Evolutionary conservation across 2,797 vertebrate genomes (phyloP).

Genomic region (Sebastes trivittatus): DNA sequence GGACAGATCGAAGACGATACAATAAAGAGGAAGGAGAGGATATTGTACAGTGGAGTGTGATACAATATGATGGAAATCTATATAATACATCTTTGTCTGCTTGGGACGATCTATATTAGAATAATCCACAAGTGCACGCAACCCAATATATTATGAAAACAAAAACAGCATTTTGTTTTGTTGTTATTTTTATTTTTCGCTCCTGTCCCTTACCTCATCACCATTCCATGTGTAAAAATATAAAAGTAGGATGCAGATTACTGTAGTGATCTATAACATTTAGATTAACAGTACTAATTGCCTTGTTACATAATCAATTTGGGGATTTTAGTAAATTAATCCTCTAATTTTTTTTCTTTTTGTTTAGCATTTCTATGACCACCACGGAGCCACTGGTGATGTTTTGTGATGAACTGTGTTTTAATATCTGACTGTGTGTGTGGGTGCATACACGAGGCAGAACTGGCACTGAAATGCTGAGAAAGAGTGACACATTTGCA

Average conservation of each 20-base stretch:
- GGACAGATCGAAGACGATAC: neutral
- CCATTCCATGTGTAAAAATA: neutral
- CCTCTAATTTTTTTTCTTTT: no score
- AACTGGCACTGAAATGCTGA: neutral
- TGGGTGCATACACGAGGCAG: neutral
- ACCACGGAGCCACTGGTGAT: neutral
- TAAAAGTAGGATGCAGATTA: neutral
- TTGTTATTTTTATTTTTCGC: neutral
- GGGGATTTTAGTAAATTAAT: neutral
- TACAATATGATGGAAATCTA: neutral
- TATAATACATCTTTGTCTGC: neutral
- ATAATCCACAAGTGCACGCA: neutral
- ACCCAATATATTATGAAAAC: neutral
- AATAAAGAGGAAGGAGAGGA: neutral
- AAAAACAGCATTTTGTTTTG: neutral
- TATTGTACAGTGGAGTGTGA: neutral
- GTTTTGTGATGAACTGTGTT: neutral
- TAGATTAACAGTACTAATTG: neutral
- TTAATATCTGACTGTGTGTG: neutral
- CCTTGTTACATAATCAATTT: neutral
- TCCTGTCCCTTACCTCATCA: neutral
- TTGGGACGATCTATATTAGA: neutral
- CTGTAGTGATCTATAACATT: neutral
- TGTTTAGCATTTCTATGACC: neutral
- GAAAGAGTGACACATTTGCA: constrained; percentile 24